Conservation (phyloP, 2,888 invertebrate species). For the Sabellastarte sp. region DNA sequence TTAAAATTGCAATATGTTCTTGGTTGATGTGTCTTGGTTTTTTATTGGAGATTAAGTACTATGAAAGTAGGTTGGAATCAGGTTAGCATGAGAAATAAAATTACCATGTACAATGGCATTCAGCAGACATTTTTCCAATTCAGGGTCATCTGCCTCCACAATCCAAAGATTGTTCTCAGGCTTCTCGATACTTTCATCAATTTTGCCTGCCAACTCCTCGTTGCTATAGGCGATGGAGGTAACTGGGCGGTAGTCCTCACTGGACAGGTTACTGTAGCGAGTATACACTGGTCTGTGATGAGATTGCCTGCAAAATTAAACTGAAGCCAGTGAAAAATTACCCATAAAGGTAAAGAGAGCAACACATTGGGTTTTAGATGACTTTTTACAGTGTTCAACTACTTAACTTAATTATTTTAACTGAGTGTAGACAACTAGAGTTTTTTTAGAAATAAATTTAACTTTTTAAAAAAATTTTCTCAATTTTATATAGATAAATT, state of each 20-base stretch:
- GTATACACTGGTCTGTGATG: background rate
- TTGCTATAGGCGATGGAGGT: constrained; percentile 44
- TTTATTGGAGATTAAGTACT: too few relatives aligned
- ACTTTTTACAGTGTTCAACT: too few relatives aligned
- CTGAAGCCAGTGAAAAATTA: too few relatives aligned
- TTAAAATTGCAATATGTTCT: too few relatives aligned
- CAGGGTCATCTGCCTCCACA: constrained; percentile 49
- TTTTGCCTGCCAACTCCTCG: constrained; percentile 31
- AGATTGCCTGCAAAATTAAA: background rate
- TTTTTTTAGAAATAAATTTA: too few relatives aligned
- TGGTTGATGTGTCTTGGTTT: background rate
- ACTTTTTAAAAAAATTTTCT: too few relatives aligned
- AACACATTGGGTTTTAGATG: too few relatives aligned
- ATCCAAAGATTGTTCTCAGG: constrained; percentile 52
- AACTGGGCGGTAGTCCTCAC: constrained; percentile 36
- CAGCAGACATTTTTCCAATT: constrained; percentile 43
- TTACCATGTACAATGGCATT: constrained; percentile 54
- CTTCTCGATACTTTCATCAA: background rate
- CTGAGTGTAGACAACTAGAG: too few relatives aligned
- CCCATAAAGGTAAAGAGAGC: too few relatives aligned
- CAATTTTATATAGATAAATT: too few relatives aligned
- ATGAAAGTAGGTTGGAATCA: background rate
- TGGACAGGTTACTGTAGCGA: background rate
- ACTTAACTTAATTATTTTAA: too few relatives aligned
- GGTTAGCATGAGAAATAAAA: too few relatives aligned